phyloP scores from a whole-genome alignment of 2,113 vertebrate genomes.

The Ceyx melanurus region DNA sequence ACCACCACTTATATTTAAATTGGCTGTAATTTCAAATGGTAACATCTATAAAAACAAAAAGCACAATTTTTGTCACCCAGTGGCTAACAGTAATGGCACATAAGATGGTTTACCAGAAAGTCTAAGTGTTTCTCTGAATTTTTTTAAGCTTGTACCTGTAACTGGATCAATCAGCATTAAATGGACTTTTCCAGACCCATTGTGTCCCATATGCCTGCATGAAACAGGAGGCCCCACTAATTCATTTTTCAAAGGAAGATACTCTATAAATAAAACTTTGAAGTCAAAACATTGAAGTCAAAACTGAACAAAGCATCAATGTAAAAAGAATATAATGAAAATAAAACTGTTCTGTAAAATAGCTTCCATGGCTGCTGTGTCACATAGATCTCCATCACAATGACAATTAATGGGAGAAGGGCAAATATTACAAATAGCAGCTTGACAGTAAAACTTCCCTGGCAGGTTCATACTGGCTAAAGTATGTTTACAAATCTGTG shows the following conservation, averaged over 20 bases:
- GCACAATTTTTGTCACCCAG: background rate
- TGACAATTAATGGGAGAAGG: background rate
- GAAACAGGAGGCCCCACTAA: background rate
- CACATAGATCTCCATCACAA: background rate
- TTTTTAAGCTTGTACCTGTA: background rate
- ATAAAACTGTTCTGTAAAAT: background rate
- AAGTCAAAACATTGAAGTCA: background rate
- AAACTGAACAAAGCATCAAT: background rate
- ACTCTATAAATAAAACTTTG: background rate
- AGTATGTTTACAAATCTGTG: background rate
- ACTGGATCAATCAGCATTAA: background rate
- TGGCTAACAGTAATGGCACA: background rate
- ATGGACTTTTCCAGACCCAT: background rate
- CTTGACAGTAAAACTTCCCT: background rate
- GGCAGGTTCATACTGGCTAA: background rate
- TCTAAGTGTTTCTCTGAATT: background rate
- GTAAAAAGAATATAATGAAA: background rate
- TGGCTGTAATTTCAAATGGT: background rate
- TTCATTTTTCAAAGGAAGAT: background rate
- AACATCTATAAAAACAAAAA: background rate
- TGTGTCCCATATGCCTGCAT: fast-evolving
- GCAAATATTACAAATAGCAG: background rate
- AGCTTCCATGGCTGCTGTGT: background rate
- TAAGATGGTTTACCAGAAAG: background rate
- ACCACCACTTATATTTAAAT: background rate